Evolutionary conservation across 2,113 vertebrate genomes (phyloP), one percentile per base, ranked within the genome.

Genomic region (Cricetomys ansorgei): DNA sequence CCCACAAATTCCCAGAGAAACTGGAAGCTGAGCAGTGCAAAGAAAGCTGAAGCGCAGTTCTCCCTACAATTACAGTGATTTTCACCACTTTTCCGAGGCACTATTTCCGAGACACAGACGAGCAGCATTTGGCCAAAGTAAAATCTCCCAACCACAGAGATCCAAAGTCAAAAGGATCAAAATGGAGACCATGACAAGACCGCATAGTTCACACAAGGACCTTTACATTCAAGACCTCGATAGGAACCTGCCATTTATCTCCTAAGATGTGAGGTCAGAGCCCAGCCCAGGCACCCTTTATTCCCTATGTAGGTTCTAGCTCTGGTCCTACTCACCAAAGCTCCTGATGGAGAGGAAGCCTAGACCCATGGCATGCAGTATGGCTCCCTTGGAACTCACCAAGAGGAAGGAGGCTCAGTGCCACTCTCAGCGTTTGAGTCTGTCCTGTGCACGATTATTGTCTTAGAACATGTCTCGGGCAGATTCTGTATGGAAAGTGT

Each of bases 171-270:
- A 59, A 59, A 37, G 8, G 4, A 50, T 6, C 50, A 77, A 57
- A 7, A 53, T 27, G 55, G 31, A 81, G 25, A 73, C 10, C 10
- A 62, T 37, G 31, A 17, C 19, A 17, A 8, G 3, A 23, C 11
- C 0, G 7, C 53, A 13, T 1, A 13, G 43, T 17, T 25, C 4
- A 31, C 3, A 1, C 43, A 43, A 12, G 0, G 73, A 17, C 10
- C 23, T 1, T 55, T 31, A 37, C 1, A 8, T 29, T 37, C 21
- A 43, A 9, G 15, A 7, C 43, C 7, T 7, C 37, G 5, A 4
- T 5, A 7, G 27, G 1, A 37, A 12, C 0, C 43, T 13, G 21
- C 15, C 0, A 29, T 34, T 37, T 12, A 11, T 40, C 5, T 73
- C 40, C 76, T 48, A 23, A 57, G 29, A 11, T 10, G 10, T n/a